These are phyloP conservation scores for Epinephelus lanceolatus DNA, from an alignment of 2,113 vertebrate genomes.

Conservation along the genomic window DNA sequence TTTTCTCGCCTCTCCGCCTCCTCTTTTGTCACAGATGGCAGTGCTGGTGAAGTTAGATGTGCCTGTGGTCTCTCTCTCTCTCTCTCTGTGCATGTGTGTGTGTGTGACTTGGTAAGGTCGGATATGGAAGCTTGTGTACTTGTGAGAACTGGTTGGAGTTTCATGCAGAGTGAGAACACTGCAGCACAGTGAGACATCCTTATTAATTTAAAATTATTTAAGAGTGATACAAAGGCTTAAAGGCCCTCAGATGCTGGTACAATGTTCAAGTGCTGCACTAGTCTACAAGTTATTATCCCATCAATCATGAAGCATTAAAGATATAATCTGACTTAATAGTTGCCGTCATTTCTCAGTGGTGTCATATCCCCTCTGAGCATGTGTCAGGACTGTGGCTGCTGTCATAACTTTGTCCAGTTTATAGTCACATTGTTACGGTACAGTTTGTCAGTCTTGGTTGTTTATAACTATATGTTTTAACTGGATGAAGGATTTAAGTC, in stretches of 20 bases:
- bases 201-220: background rate
- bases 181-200: background rate
- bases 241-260: background rate
- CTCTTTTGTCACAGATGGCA: constrained; percentile 28
- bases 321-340: too few species aligned
- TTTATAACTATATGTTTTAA: too few species aligned
- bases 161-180: background rate
- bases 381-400: too few species aligned
- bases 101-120: background rate
- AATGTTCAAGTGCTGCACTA: background rate
- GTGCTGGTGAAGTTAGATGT: background rate
- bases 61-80: background rate
- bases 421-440: too few species aligned
- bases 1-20: constrained; percentile 3
- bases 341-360: too few species aligned
- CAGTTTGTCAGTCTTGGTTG: too few species aligned
- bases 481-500: too few species aligned
- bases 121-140: background rate
- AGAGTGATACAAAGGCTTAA: background rate
- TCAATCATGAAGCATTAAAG: too few species aligned
- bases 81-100: background rate
- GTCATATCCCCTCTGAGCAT: too few species aligned
- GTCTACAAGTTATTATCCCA: background rate
- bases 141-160: background rate
- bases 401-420: too few species aligned